A percentile compares a stretch with the other conserved stretches of the same genome.
phyloP scores from a whole-genome alignment of 37 sponge, comb jelly and placozoan species.

The Geodia barretti region DNA sequence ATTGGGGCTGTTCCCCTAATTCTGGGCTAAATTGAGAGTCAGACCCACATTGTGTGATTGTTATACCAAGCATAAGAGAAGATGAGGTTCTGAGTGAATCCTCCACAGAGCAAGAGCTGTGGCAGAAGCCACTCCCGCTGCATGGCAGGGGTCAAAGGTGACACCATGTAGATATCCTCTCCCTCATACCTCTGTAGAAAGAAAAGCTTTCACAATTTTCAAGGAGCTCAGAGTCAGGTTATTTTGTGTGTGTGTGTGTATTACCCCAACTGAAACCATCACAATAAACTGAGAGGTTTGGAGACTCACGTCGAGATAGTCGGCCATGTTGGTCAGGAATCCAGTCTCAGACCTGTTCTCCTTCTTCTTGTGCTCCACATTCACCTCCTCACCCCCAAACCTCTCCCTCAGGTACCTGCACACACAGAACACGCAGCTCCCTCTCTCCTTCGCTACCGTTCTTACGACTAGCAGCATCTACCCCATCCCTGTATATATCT shows the following conservation, averaged over 20 bases:
- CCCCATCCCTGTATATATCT: background rate
- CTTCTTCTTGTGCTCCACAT: conserved; percentile 71
- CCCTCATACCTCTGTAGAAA: conserved; percentile 41
- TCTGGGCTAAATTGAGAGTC: background rate
- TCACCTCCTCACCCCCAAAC: conserved; percentile 54
- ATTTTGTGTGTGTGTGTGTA: too few relatives aligned
- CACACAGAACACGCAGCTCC: background rate
- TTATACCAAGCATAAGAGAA: conserved; percentile 43
- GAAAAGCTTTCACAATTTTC: too few relatives aligned
- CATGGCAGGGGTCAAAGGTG: conserved; percentile 38
- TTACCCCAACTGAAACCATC: too few relatives aligned
- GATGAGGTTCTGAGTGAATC: conserved; percentile 43
- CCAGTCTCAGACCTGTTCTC: conserved; percentile 56
- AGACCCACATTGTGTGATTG: background rate
- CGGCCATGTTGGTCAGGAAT: conserved; percentile 15
- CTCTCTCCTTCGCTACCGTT: background rate
- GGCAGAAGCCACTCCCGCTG: conserved; percentile 58
- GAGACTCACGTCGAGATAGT: conserved; percentile 55
- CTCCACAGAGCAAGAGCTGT: conserved; percentile 65
- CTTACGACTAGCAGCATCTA: background rate
- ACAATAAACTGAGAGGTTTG: too few relatives aligned
- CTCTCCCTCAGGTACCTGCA: conserved; percentile 16
- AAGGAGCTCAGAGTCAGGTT: too few relatives aligned
- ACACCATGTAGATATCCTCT: conserved; percentile 68
- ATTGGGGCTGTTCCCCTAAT: background rate